Evolutionary conservation across 1,140 invertebrate genomes (phyloP), one percentile per base, ranked within the genome.

Genomic region (Bombus fervidus): DNA sequence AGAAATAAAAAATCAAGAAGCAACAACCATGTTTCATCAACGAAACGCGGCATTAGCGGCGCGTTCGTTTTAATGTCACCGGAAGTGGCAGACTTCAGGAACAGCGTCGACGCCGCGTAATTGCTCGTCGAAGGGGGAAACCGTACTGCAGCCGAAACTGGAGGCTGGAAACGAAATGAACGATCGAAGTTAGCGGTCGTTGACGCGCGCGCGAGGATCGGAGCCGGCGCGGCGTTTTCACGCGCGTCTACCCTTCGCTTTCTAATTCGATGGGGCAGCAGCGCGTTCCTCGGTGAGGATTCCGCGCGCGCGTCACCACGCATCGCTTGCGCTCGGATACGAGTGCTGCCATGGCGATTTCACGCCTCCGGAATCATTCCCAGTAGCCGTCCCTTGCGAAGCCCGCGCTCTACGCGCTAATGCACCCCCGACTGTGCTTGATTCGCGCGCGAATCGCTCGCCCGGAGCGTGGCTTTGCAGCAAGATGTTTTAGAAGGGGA

Each of bases 331-430:
- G 59, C 34, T 28, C 37, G 28, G 4, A 5, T 41, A n/a, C 37
- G 59, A 64, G 37, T 15, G 15, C 57, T 41, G 53, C 57, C 75
- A 64, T 15, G 37, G 13, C 57, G 57, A 78, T 78, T 78, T 78
- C 75, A 78, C 75, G 75, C 75, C 75, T 62, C 15, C 39, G n/a
- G 34, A 78, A 64, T 64, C 75, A 43, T 64, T 25, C 37, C 57
- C 8, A 77, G 57, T 64, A n/a, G 34, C 57, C 28, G 25, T 13
- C 53, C 15, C 57, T 43, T 4, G 37, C 15, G 31, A 18, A 1
- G 37, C 10, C 34, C 3, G 37, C 37, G 4, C 31, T 12, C 72
- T 28, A 5, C 13, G 53, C 34, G 37, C 57, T 77, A 39, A 62
- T 77, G 37, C 75, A 77, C 53, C 37, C 75, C 41, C 57, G 37